A percentile compares a stretch with the other conserved stretches of the same genome.
phyloP scores from a whole-genome alignment of 37 sponge, comb jelly and placozoan species.

The Spongilla lacustris region DNA sequence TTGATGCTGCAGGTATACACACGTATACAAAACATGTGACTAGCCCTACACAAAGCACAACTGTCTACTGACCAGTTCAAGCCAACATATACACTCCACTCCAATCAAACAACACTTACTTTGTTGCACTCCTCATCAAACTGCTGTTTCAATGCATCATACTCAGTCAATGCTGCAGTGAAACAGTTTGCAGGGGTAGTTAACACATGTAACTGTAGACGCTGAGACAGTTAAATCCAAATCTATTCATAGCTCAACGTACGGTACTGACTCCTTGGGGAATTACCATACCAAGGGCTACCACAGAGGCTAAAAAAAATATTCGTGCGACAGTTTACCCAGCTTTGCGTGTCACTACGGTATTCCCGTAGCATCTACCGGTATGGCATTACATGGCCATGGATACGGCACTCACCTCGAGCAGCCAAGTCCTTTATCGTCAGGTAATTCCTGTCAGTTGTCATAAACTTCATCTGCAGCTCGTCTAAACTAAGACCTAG shows the following conservation, averaged over 20 bases:
- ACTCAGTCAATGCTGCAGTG: neutral
- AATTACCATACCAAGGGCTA: neutral
- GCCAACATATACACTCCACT: neutral
- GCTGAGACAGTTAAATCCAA: neutral
- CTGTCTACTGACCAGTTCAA: neutral
- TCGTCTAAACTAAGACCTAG: conserved; percentile 15
- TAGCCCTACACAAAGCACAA: neutral
- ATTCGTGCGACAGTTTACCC: neutral
- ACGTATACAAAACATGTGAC: neutral
- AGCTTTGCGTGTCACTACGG: neutral
- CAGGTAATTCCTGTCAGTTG: conserved; percentile 52
- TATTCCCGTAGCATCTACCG: too few relatives aligned
- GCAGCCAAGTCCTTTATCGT: conserved; percentile 32
- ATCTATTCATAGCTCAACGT: neutral
- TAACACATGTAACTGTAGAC: neutral
- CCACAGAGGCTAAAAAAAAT: neutral
- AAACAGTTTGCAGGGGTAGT: too few relatives aligned
- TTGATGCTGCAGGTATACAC: neutral
- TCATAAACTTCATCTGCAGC: conserved; percentile 43
- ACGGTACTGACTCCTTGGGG: neutral
- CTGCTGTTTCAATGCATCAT: neutral
- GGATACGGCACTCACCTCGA: conserved; percentile 14
- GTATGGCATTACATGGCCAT: neutral
- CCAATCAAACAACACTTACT: neutral
- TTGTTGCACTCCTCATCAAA: neutral